These are phyloP conservation scores for Megaustenia siamemsis DNA, from an alignment of 2,888 invertebrate genomes.

Conservation along the genomic window DNA sequence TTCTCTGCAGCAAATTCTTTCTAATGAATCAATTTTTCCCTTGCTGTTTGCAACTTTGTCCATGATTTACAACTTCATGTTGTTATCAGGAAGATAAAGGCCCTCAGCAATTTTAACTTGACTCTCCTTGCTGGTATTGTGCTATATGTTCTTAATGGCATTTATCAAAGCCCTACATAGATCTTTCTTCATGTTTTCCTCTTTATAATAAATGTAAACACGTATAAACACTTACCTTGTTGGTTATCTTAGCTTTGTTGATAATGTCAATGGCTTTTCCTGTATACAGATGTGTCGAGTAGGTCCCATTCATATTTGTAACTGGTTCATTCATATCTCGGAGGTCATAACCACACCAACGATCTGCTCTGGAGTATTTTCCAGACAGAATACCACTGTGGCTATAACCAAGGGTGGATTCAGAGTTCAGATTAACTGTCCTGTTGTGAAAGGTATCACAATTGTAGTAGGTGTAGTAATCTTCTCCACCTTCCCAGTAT, in stretches of 20 bases:
- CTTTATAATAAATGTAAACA: neutral
- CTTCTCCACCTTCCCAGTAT: conserved; percentile 78
- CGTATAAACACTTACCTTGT: conserved; percentile 8
- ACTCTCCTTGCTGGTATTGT: no score
- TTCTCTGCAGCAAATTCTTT: no score
- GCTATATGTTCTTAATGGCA: no score
- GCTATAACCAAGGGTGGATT: neutral
- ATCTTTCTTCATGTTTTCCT: no score
- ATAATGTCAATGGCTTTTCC: conserved; percentile 69
- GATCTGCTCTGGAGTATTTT: neutral
- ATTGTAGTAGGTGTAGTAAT: conserved; percentile 73
- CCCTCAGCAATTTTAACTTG: no score
- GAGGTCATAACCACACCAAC: conserved; percentile 66
- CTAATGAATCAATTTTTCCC: no score
- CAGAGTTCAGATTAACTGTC: neutral
- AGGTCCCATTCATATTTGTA: conserved; percentile 63
- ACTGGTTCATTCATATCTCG: conserved; percentile 65
- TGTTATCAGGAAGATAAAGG: no score
- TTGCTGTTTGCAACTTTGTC: no score
- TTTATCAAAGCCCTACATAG: no score
- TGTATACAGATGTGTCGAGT: conserved; percentile 73
- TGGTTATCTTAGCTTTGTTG: conserved; percentile 48
- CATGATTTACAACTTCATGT: no score
- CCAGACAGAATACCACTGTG: conserved; percentile 8
- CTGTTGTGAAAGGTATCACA: conserved; percentile 57